Evolutionary conservation across 64 coral and sea anemone species (phyloP), one percentile per base, ranked within the genome.

Genomic region (Anthopleura sola): DNA sequence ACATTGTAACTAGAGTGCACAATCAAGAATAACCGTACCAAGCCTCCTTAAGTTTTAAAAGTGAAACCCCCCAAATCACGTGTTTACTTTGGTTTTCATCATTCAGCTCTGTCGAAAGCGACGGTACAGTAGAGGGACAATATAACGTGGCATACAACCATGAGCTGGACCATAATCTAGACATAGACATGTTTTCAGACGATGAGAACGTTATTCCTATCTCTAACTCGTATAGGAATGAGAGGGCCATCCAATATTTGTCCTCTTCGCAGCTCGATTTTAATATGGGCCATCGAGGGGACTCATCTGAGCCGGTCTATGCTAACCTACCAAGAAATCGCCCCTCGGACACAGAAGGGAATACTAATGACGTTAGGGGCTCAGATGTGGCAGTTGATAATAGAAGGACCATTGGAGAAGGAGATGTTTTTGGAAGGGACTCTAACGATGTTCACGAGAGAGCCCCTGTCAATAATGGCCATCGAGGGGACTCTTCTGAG

Each of bases 101-200:
- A 44, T 79, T 79, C 6, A 79, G 76, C 24, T 79, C 76, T 6
- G 50, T 55, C 15, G 82, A 75, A 16, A 90, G 88, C 14, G 88
- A 90, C 2, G 88, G 88, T 28, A 90, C 79, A 21, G 3, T 84
- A 0, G 88, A 90, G 11, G 88, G 88, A 16, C 50, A 69, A 10
- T 90, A 90, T 60, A 90, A 90, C 82, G 82, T 90, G 53, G 44
- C 37, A 6, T 33, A 75, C 18, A 75, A 75, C 62, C 21, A 57
- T 28, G 53, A 37, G 23, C 31, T 60, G 31, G 51, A 60, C 33
- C 21, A 46, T 32, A 75, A 75, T 75, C 39, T 74, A 33, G 36
- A 80, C 13, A 31, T 58, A 3, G 51, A 57, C 3, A 71, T 79
- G 76, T 79, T 79, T 24, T 38, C 76, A 47, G 37, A 79, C 21